A percentile compares a stretch with the other conserved stretches of the same genome.
Conservation (phyloP, 2,113 vertebrate species). For the Crocuta crocuta region DNA sequence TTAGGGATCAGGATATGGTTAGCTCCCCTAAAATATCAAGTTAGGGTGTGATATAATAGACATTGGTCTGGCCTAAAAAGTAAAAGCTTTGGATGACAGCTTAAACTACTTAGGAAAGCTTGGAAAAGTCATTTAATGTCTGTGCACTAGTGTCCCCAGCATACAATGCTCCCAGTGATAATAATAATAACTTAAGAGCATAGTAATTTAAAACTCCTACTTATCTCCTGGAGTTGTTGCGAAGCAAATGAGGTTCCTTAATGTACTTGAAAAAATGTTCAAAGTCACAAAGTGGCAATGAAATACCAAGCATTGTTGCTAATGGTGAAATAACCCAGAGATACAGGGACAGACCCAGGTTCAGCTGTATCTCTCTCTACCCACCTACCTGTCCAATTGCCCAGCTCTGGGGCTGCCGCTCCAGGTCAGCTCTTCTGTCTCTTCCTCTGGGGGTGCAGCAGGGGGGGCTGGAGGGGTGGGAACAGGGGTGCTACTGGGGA, state of each 20-base stretch:
- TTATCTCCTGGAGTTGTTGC: neutral
- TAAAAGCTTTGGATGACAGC: neutral
- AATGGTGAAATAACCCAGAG: fast-evolving
- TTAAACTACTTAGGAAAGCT: neutral
- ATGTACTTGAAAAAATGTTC: neutral
- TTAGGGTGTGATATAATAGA: neutral
- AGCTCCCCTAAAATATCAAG: neutral
- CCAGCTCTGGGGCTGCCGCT: slow-evolving; percentile 85
- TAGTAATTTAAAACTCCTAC: neutral
- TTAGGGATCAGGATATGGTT: neutral
- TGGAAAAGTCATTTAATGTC: neutral
- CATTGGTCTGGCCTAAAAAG: neutral
- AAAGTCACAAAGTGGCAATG: neutral
- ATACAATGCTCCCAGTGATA: neutral
- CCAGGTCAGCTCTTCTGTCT: slow-evolving; percentile 86
- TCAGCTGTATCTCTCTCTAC: neutral
- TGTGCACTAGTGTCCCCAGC: neutral
- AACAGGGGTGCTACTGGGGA: slow-evolving; percentile 84
- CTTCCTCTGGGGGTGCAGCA: slow-evolving; percentile 78
- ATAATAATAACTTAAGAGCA: neutral
- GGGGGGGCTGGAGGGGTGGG: slow-evolving; percentile 77
- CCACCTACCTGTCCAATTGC: slow-evolving; percentile 87
- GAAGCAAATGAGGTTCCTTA: neutral
- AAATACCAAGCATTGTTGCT: fast-evolving
- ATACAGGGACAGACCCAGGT: neutral